Conservation (phyloP, 2,113 vertebrate genomes). For the Arothron firmamentum region DNA sequence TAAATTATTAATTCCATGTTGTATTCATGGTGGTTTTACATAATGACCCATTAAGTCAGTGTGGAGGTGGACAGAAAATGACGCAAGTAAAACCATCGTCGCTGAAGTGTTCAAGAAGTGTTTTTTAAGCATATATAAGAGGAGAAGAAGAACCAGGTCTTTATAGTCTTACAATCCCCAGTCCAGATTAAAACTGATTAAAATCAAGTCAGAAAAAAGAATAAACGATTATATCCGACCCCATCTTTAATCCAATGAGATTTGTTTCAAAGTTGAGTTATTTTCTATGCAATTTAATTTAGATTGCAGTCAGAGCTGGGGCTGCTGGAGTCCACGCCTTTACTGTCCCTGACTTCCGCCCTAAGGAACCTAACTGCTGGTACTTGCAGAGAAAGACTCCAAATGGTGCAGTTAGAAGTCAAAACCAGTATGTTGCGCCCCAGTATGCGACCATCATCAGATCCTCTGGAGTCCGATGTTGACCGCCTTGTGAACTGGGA, state of each 20-base stretch:
- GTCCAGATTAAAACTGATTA: not conserved
- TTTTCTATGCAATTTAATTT: not conserved
- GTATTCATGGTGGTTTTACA: not conserved
- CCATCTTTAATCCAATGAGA: too few species aligned
- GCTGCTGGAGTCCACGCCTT: not conserved
- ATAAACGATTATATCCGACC: not conserved
- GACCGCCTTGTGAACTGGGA: constrained; percentile 63
- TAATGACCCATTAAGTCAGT: not conserved
- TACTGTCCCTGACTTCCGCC: not conserved
- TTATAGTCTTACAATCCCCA: not conserved
- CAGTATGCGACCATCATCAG: constrained; percentile 11
- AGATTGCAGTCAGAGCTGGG: not conserved
- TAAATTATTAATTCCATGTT: not conserved
- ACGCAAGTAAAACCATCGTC: not conserved
- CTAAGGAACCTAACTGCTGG: too few species aligned
- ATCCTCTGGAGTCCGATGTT: constrained; percentile 30
- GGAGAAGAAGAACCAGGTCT: too few species aligned
- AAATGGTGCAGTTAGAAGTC: not conserved
- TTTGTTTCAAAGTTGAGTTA: not conserved
- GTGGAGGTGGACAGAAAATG: not conserved
- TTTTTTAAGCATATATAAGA: not conserved
- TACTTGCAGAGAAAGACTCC: not conserved
- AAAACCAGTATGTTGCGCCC: not conserved
- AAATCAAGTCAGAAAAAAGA: not conserved
- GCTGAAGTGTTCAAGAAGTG: not conserved